phyloP scores from a whole-genome alignment of 1,140 invertebrate genomes.

The Zaprionus africanus region DNA sequence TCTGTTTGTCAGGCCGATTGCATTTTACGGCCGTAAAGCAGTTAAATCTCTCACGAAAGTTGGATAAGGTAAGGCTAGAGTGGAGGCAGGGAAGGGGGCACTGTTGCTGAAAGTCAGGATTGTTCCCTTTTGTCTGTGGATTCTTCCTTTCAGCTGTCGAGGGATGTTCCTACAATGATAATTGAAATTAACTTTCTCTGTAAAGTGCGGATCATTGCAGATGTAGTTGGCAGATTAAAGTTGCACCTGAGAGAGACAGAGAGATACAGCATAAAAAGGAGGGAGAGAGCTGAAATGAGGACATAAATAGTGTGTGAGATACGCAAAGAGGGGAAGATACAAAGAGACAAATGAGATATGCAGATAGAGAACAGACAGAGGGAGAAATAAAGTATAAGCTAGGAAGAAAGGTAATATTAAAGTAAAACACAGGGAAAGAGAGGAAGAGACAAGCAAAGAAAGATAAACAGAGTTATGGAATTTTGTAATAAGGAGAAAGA shows the following conservation, averaged over 20 bases:
- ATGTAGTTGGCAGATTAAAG: background rate
- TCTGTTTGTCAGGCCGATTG: constrained; percentile 58
- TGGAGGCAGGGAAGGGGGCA: background rate
- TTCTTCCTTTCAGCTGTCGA: constrained; percentile 34
- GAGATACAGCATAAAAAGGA: background rate
- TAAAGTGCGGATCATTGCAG: constrained; percentile 38
- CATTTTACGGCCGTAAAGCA: constrained; percentile 69
- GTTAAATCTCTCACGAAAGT: constrained; percentile 69
- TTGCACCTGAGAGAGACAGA: constrained; percentile 9
- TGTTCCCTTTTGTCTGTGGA: constrained; percentile 46
- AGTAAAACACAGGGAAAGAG: background rate
- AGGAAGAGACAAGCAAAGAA: background rate
- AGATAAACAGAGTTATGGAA: too few species aligned
- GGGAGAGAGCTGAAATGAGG: background rate
- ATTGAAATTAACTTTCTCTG: constrained; percentile 68
- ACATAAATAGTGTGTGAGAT: background rate
- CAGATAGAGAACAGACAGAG: too few species aligned
- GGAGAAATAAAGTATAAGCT: too few species aligned
- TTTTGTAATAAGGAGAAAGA: too few species aligned
- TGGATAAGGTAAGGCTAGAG: background rate
- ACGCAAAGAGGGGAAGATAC: background rate
- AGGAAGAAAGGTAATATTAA: too few species aligned
- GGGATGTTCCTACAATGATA: constrained; percentile 44
- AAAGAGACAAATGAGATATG: background rate
- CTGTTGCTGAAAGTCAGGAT: background rate